phyloP scores from a whole-genome alignment of 2,113 vertebrate species.

The Mobula hypostoma region DNA sequence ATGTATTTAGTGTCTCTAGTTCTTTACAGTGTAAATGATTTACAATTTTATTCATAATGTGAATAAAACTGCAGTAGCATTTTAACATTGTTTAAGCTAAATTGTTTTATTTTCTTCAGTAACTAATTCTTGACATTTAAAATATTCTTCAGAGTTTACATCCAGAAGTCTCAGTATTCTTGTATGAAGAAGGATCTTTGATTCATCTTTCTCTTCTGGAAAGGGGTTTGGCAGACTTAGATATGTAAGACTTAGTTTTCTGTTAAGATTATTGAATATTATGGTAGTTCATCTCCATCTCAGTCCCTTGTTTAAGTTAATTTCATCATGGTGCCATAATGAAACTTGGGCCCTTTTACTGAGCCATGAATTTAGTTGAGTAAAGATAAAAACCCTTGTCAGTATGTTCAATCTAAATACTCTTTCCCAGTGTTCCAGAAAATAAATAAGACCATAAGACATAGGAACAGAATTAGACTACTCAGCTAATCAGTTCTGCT shows the following conservation, averaged over 20 bases:
- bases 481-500: no score
- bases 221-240: conserved; percentile 69
- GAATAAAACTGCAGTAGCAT: no score
- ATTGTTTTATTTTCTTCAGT: not conserved
- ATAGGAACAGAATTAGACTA: no score
- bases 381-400: not conserved
- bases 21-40: no score
- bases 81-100: no score
- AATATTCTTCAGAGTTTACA: conserved; percentile 39
- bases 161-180: conserved; percentile 62
- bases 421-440: not conserved
- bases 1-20: no score
- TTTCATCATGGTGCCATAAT: not conserved
- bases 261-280: not conserved
- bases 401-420: not conserved
- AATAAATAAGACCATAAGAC: not conserved
- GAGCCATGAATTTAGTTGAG: not conserved
- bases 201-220: conserved; percentile 70
- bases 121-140: not conserved
- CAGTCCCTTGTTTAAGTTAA: not conserved
- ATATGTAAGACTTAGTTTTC: conserved; percentile 45
- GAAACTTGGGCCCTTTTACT: not conserved
- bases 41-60: no score
- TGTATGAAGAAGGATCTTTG: conserved; percentile 61
- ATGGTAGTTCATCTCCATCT: not conserved